Evolutionary conservation across 2,888 invertebrate genomes (phyloP), one percentile per base, ranked within the genome.

Genomic region (Eudasyphora cyanicolor): DNA sequence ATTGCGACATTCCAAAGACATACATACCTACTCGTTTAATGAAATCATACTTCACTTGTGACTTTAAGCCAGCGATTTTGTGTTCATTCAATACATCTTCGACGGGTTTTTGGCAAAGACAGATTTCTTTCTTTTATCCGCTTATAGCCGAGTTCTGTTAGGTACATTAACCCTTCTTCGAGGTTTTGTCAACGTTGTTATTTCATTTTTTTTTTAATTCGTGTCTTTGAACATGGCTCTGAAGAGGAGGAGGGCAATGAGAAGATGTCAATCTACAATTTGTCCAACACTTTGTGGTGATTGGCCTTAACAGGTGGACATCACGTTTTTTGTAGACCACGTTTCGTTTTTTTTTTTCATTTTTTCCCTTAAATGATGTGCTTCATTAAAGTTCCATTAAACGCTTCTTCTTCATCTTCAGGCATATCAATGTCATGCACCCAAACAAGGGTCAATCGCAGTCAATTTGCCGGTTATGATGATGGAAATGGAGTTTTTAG

Each of bases 101-200:
- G 27, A 49, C 17, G n/a, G n/a, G n/a, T 60, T 60, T 49, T 60
- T 60, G 14, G 29, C 29, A 60, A 45, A 29, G 24, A 60, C n/a
- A n/a, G 60, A 60, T 60, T 60, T 29, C 38, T 64, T 21, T 38
- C 35, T 38, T 38, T 64, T 64, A 38, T 64, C 64, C 35, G 35
- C 17, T 64, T 64, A 38, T 38, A 8, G 64, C 8, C 35, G 64
- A 64, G 64, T 64, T 64, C 64, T 64, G 64, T 64, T 64, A 64
- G 64, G 64, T 64, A 38, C 64, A 64, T 64, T 64, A 35, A 64
- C 64, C 64, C 64, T 19, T 29, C 3, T 17, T 49, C 4, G 19
- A 49, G n/a, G n/a, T n/a, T n/a, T n/a, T n/a, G n/a, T n/a, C n/a
- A n/a, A n/a, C n/a, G n/a, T n/a, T n/a, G n/a, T n/a, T n/a, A n/a